phyloP scores from a whole-genome alignment of 2,113 vertebrate genomes.

The Menidia beryllina region DNA sequence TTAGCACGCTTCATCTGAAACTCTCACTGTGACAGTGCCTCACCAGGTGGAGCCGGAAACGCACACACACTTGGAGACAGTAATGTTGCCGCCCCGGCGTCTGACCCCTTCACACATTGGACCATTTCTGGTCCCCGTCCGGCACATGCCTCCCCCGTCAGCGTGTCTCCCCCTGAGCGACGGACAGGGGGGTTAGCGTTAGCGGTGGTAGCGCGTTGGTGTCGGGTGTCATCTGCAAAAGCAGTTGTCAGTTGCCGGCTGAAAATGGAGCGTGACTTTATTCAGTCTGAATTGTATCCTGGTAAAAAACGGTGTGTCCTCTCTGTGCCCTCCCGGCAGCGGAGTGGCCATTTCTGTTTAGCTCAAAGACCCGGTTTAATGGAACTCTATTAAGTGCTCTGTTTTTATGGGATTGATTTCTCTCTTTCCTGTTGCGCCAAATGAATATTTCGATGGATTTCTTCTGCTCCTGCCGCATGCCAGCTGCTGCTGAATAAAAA shows the following conservation, averaged over 20 bases:
- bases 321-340: constrained; percentile 45
- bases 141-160: constrained; percentile 46
- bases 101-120: constrained; percentile 64
- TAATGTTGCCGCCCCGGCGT: constrained; percentile 57
- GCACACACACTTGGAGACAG: constrained; percentile 37
- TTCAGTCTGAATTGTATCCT: constrained; percentile 63
- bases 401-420: constrained; percentile 77
- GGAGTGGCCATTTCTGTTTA: constrained; percentile 56
- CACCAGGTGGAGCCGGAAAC: constrained; percentile 44
- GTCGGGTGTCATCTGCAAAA: constrained; percentile 79
- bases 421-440: constrained; percentile 60
- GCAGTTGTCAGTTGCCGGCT: constrained; percentile 75
- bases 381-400: constrained; percentile 73
- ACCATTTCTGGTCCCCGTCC: constrained; percentile 46
- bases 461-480: constrained; percentile 48
- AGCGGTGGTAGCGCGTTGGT: constrained; percentile 36
- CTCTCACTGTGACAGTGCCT: constrained; percentile 26
- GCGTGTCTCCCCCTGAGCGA: constrained; percentile 58
- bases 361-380: constrained; percentile 64
- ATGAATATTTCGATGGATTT: constrained; percentile 75
- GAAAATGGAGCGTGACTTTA: constrained; percentile 75
- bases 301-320: constrained; percentile 63
- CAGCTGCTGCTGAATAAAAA: constrained; percentile 62
- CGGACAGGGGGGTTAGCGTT: constrained; percentile 8
- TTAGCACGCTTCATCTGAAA: constrained; percentile 10